Base-by-base conservation (phyloP, 2,888 invertebrate species). In the Cacoxenus indagator region DNA sequence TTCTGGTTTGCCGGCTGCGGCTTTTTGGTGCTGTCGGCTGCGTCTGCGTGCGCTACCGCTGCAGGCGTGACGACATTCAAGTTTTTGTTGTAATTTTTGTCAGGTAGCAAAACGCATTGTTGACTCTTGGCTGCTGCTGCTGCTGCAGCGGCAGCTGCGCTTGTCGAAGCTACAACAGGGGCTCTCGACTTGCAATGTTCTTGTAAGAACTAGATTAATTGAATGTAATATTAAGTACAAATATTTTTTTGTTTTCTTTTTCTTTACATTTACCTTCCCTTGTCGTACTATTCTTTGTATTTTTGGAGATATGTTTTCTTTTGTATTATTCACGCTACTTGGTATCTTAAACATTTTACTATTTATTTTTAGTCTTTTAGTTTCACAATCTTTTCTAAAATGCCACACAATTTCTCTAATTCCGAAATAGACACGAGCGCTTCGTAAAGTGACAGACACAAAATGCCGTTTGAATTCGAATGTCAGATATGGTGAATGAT, bases 381-480 rank as follows among this genome's bases (percentile, higher is more conserved):
- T 48, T 31, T 11, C n/a, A n/a, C n/a, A n/a, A n/a, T 19, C 17
- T 14, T 64, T 5, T 64, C 27, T 37, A 48, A 59, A 64, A 61
- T 61, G 65, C 37, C 45, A n/a, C 70, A 74, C 76, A 76, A 51
- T n/a, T n/a, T n/a, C 17, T 19, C 78, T 70, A 84, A 81, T 81
- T 78, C 31, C 22, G 70, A 78, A 82, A n/a, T n/a, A n/a, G n/a
- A n/a, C n/a, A 78, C 82, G 78, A 71, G 71, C 37, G 14, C 2
- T 37, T 11, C 8, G 9, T 1, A 31, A 37, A 37, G 14, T 5
- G 19, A 51, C 51, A 9, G 19, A 0, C 19, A 48, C 2, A 77
- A 82, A 84, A 85, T 83, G 83, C 83, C 83, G 83, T 85, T 83
- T 68, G 55, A 68, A 73, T 62, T 62, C n/a, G 24, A 61, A 19